Evolutionary conservation across 2,113 vertebrate genomes (phyloP).

Genomic region (Platichthys flesus): DNA sequence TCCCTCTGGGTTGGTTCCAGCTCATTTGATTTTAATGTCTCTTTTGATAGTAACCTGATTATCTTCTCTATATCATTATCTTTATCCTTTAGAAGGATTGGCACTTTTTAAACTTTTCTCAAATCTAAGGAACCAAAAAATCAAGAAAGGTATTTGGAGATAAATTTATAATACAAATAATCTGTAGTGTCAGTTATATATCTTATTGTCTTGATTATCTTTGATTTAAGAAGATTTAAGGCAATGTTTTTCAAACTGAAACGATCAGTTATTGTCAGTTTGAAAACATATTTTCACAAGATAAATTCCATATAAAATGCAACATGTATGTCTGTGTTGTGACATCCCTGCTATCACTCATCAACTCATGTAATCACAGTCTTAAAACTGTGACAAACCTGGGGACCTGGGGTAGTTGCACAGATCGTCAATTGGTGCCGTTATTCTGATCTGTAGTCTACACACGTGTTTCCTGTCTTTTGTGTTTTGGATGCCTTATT

Average conservation of each 20-base stretch:
- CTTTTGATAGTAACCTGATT: not conserved
- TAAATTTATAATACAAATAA: no score
- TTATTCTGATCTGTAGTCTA: no score
- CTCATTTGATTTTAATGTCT: not conserved
- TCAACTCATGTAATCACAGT: no score
- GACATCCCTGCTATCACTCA: not conserved
- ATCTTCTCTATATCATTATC: not conserved
- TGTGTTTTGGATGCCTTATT: conserved; percentile 14
- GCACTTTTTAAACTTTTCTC: not conserved
- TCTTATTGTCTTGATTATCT: not conserved
- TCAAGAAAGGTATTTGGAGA: no score
- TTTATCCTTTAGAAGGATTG: not conserved
- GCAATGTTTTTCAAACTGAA: not conserved
- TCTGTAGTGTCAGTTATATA: no score
- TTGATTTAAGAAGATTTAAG: not conserved
- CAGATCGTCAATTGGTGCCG: no score
- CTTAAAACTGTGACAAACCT: no score
- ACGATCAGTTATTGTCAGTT: not conserved
- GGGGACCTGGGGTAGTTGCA: no score
- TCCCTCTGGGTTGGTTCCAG: not conserved
- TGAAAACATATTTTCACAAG: not conserved
- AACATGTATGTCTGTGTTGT: not conserved
- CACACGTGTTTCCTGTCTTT: not conserved
- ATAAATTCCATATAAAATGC: not conserved
- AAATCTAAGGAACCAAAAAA: no score